Evolutionary conservation across 2,797 vertebrate species (phyloP), one percentile per base, ranked within the genome.

Genomic region (Euthynnus affinis): DNA sequence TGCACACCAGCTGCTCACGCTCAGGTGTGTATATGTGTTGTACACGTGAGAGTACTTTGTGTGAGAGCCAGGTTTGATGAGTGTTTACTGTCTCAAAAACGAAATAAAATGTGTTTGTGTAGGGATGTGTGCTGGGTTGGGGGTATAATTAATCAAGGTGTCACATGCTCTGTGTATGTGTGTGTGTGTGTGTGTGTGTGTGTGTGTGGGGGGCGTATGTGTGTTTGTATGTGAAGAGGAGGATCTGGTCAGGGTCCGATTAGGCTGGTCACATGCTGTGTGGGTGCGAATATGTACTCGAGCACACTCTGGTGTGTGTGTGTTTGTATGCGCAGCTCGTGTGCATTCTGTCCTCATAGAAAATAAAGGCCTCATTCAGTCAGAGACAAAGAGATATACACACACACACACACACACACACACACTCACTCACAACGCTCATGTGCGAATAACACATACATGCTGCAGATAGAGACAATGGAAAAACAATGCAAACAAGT

Each of bases 301-400:
- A 82, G 72, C 74, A 76, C 81, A 86, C 81, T 86, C 80, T 77
- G 59, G 81, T 53, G 74, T 70, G 60, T 74, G 78, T 70, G 61
- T 61, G 64, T 32, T 57, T 58, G 77, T 69, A 57, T 65, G 56
- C 20, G 46, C 42, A 46, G 60, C 57, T 51, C 53, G 77, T 81
- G 86, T 74, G 73, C 74, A 69, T 88, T 80, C 80, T 51, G 22
- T 80, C 71, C 81, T 70, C 61, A 55, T 55, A 65, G 74, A 80
- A 88, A 90, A 94, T 85, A 94, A 90, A 94, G 83, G 82, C 76
- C 88, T 85, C 85, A 91, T 94, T 95, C 90, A 94, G 73, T 29
- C 29, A 2, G 46, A 69, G 83, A 94, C 92, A 95, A 94, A 92
- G 87, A 86, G 76, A 15, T 9, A 75, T 27, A 75, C 80, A 75